A percentile compares a stretch with the other conserved stretches of the same genome.
Evolutionary conservation across 1,140 invertebrate genomes (phyloP).

Genomic region (Gonatopus flavifemur): DNA sequence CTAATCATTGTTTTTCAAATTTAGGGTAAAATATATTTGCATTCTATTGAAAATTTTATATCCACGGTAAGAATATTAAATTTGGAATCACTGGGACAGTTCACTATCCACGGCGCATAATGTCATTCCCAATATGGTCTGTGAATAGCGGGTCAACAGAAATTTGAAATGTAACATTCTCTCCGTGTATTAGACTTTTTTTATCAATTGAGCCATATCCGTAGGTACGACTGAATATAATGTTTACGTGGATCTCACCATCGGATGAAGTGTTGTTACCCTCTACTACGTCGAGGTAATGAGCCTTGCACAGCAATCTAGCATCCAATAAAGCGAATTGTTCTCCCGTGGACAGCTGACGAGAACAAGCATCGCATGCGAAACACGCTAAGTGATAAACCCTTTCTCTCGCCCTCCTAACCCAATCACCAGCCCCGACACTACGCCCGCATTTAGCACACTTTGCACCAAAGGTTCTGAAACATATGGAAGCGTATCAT

Average conservation of each 20-base stretch:
- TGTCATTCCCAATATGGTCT: too few relatives aligned
- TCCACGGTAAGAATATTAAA: too few relatives aligned
- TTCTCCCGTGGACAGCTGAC: constrained; percentile 94
- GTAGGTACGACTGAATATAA: too few relatives aligned
- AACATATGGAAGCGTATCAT: background rate
- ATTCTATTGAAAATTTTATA: too few relatives aligned
- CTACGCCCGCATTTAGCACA: constrained; percentile 90
- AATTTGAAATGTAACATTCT: too few relatives aligned
- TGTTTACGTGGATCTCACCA: constrained; percentile 19
- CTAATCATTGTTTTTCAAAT: too few relatives aligned
- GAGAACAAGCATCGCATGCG: constrained; percentile 92
- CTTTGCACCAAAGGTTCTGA: constrained; percentile 90
- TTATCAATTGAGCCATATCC: too few relatives aligned
- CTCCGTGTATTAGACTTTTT: too few relatives aligned
- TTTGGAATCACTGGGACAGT: too few relatives aligned
- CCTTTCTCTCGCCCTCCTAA: constrained; percentile 87
- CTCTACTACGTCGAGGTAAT: constrained; percentile 92
- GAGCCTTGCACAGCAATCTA: constrained; percentile 91
- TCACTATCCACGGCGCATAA: too few relatives aligned
- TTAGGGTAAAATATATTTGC: too few relatives aligned
- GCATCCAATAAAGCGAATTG: constrained; percentile 95
- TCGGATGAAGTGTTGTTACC: constrained; percentile 80
- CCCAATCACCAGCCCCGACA: constrained; percentile 97
- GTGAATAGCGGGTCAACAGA: too few relatives aligned
- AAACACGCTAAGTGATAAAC: constrained; percentile 98